Percentiles rank a stretch among this genome's conserved stretches.
Evolutionary conservation across 1,140 invertebrate species (phyloP).

Genomic region (Brachionus asplanchnoidis): DNA sequence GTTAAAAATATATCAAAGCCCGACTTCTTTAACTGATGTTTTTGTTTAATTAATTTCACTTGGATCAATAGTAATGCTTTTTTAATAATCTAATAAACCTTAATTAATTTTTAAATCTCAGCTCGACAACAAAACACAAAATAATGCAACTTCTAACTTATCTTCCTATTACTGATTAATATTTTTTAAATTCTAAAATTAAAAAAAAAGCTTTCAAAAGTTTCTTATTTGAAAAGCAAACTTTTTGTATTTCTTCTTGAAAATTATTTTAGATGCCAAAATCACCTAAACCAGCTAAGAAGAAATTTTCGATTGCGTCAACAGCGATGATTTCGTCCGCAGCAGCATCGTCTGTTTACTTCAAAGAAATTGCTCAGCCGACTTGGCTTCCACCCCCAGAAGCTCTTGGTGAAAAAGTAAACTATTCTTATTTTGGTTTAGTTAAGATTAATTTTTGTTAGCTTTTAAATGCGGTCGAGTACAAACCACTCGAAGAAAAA

Average conservation of each 20-base stretch:
- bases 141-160: no score
- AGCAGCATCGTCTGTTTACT: not conserved
- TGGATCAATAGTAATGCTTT: no score
- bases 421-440: not conserved
- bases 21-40: no score
- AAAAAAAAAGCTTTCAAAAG: not conserved
- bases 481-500: conserved; percentile 36
- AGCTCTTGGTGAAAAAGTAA: conserved; percentile 20
- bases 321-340: not conserved
- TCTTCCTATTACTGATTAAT: no score
- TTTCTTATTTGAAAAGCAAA: no score
- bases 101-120: no score
- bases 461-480: conserved; percentile 26
- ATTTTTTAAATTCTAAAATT: not conserved
- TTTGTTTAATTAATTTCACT: no score
- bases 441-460: not conserved
- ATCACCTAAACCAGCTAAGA: not conserved
- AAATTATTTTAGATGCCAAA: not conserved
- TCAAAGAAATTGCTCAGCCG: not conserved
- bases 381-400: not conserved
- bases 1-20: no score
- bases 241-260: no score
- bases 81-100: no score
- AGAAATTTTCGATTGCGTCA: not conserved
- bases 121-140: no score